These are phyloP conservation scores for Stercorarius parasiticus DNA, from an alignment of 2,113 vertebrate species.

Conservation along the genomic window DNA sequence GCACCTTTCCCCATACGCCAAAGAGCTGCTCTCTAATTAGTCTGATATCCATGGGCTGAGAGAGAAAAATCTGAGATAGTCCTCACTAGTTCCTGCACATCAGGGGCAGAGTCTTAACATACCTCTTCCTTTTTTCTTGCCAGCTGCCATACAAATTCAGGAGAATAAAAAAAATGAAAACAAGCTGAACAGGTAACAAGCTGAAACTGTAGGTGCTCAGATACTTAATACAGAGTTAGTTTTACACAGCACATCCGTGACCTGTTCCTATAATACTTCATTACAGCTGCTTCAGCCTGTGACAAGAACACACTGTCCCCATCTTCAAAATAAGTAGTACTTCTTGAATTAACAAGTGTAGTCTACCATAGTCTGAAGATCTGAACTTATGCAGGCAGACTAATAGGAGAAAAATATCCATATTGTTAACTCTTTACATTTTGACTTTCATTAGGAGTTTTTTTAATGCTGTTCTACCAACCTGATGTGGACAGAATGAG, in stretches of 20 bases:
- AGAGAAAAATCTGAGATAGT: neutral
- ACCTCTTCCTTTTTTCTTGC: neutral
- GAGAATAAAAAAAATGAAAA: neutral
- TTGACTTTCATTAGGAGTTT: neutral
- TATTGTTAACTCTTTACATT: neutral
- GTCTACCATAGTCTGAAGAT: neutral
- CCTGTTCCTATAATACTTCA: neutral
- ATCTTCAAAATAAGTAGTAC: neutral
- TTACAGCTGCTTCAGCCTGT: neutral
- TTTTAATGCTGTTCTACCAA: neutral
- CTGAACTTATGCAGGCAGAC: neutral
- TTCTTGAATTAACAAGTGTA: neutral
- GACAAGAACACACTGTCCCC: conserved; percentile 52
- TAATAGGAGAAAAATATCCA: neutral
- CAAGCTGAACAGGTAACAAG: neutral
- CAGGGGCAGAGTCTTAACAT: neutral
- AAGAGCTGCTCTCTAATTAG: neutral
- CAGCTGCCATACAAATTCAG: neutral
- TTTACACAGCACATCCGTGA: neutral
- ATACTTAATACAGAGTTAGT: neutral
- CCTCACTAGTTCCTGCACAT: neutral
- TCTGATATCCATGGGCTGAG: neutral
- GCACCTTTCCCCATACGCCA: neutral
- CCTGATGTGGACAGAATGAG: neutral
- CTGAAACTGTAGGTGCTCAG: neutral